Evolutionary conservation across 2,113 vertebrate species (phyloP).

Genomic region (Sturnus vulgaris): DNA sequence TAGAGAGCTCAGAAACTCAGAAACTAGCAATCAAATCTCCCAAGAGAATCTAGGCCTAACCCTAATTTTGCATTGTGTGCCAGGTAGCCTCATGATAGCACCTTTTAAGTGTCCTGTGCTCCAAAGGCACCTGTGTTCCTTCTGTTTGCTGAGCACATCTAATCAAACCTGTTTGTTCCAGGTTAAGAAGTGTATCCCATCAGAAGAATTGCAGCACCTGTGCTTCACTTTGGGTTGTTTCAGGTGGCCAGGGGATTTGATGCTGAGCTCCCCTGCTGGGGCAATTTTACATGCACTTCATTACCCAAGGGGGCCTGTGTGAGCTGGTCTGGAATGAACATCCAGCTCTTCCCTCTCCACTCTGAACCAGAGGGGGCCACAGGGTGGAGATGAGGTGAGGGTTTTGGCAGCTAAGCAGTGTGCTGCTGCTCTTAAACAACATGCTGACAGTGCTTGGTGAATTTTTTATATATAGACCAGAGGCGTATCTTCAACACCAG

Average conservation of each 20-base stretch:
- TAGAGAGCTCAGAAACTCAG: not conserved
- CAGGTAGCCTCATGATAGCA: not conserved
- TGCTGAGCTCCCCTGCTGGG: not conserved
- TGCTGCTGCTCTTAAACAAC: not conserved
- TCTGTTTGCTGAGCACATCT: not conserved
- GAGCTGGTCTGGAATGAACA: not conserved
- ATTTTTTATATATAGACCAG: not conserved
- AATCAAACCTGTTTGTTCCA: not conserved
- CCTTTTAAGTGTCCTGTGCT: not conserved
- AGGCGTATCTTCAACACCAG: rapidly evolving
- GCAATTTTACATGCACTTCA: rapidly evolving
- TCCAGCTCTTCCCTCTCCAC: not conserved
- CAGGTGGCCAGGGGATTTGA: not conserved
- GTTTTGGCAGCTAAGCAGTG: not conserved
- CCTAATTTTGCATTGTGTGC: not conserved
- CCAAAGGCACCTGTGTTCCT: not conserved
- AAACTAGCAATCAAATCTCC: not conserved
- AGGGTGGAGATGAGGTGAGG: not conserved
- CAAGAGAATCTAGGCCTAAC: not conserved
- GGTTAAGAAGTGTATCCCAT: not conserved
- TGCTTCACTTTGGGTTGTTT: not conserved
- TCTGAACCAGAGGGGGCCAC: not conserved
- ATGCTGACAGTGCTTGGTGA: rapidly evolving
- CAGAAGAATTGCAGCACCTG: not conserved
- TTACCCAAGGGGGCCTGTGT: not conserved